Evolutionary conservation across 2,797 vertebrate species (phyloP).

Genomic region (Morelia viridis): DNA sequence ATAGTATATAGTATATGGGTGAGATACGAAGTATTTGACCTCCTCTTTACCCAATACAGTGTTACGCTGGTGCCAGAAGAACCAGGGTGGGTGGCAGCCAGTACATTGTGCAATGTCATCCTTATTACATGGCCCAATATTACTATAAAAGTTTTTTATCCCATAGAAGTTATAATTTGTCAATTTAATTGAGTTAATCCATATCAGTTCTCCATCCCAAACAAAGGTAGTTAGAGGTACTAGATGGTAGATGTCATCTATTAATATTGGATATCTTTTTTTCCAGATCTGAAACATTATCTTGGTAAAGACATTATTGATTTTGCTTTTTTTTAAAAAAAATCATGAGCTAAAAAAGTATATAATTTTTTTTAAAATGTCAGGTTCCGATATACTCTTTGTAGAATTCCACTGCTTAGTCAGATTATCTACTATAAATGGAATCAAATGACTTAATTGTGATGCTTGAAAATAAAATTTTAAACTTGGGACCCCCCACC

Average conservation of each 20-base stretch:
- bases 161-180: too few species aligned
- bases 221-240: neutral
- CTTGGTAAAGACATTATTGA: neutral
- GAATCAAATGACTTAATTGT: neutral
- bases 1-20: too few species aligned
- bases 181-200: too few species aligned
- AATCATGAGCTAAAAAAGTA: neutral
- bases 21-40: too few species aligned
- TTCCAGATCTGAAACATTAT: neutral
- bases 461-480: neutral
- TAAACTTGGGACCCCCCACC: neutral
- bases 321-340: neutral
- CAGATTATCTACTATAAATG: neutral
- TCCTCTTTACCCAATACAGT: too few species aligned
- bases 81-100: too few species aligned
- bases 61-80: too few species aligned
- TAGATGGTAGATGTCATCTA: neutral
- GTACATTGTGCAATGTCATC: too few species aligned
- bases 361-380: neutral
- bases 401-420: neutral
- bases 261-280: neutral
- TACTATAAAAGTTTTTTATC: too few species aligned
- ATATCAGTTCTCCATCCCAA: too few species aligned
- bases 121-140: too few species aligned
- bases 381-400: neutral